Conservation (phyloP, 2,113 vertebrate species). For the Pollimyrus isidori region DNA sequence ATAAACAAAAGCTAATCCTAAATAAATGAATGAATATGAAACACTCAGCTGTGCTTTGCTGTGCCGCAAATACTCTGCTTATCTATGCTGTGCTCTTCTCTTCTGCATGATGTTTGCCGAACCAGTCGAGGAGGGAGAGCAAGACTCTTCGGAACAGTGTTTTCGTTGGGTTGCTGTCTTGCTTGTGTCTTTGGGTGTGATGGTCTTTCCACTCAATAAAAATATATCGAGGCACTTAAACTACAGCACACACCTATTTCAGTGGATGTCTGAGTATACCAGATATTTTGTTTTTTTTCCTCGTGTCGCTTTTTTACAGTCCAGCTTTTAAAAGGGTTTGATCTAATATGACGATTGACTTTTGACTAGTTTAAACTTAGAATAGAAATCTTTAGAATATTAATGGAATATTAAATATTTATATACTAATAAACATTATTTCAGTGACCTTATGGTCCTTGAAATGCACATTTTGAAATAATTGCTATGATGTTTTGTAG, state of each 20-base stretch:
- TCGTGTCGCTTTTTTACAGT: not conserved
- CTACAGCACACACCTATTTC: not conserved
- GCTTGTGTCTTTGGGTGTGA: constrained; percentile 37
- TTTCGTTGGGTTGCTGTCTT: constrained; percentile 41
- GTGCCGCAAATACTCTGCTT: constrained; percentile 24
- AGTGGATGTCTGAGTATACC: not conserved
- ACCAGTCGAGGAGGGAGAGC: constrained; percentile 57
- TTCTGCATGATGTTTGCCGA: constrained; percentile 48
- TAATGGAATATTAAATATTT: not conserved
- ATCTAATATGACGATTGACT: not conserved
- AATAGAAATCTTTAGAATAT: not conserved
- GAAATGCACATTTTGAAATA: not conserved
- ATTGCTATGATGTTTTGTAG: constrained; percentile 29
- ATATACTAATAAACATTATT: not conserved
- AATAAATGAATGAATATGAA: constrained; percentile 40
- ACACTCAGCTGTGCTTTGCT: constrained; percentile 34
- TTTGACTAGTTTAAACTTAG: not conserved
- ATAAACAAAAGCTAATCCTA: not conserved
- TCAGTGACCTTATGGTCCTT: not conserved
- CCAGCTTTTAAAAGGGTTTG: not conserved
- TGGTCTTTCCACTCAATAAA: constrained; percentile 12
- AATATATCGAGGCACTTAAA: not conserved
- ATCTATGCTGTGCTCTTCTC: constrained; percentile 46
- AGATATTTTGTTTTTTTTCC: not conserved
- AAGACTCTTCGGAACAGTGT: constrained; percentile 57